A percentile compares a stretch with the other conserved stretches of the same genome.
Evolutionary conservation across 35 echinoderm and acorn worm genomes (phyloP).

Genomic region (Holothuria glaberrima): DNA sequence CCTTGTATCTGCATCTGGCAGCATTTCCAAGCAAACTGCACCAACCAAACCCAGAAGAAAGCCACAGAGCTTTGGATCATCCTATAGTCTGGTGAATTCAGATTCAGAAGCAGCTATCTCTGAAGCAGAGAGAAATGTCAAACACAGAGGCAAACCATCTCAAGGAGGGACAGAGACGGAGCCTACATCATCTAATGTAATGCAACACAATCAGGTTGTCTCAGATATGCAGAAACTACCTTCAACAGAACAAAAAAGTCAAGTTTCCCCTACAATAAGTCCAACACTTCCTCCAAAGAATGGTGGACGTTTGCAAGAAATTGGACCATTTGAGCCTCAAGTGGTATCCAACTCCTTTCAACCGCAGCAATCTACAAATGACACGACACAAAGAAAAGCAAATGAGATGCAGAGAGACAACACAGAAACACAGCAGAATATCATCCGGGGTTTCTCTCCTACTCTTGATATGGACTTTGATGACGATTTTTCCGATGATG

Average conservation of each 20-base stretch:
- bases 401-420: background rate
- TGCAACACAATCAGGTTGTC: background rate
- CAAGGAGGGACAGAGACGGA: too few relatives aligned
- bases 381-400: background rate
- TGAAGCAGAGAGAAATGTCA: background rate
- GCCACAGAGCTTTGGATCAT: constrained; percentile 89
- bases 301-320: background rate
- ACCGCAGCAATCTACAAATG: background rate
- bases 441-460: constrained; percentile 6
- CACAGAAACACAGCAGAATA: background rate
- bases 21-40: constrained; percentile 60
- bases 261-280: background rate
- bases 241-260: background rate
- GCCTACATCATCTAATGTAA: too few relatives aligned
- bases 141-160: background rate
- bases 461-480: constrained; percentile 53
- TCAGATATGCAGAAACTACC: background rate
- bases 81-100: constrained; percentile 65
- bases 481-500: constrained; percentile 64
- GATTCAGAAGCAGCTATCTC: background rate
- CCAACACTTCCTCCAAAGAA: background rate
- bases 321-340: background rate
- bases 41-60: constrained; percentile 85
- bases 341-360: background rate
- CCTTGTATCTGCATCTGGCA: constrained; percentile 16